Conservation (phyloP, 2,888 invertebrate species). For the Euzophera pinguis region DNA sequence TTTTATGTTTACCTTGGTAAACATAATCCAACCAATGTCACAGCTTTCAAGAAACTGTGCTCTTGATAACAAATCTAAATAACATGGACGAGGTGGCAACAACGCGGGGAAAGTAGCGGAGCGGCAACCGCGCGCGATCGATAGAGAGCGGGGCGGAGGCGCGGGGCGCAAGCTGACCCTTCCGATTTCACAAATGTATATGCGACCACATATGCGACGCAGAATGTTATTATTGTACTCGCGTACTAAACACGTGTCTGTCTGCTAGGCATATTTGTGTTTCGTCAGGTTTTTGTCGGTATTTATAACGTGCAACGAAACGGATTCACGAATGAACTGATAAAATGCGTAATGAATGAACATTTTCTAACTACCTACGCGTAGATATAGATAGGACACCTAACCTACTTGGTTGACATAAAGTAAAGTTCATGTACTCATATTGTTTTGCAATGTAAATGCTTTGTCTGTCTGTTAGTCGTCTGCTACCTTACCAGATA, state of each 20-base stretch:
- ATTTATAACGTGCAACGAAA: neutral
- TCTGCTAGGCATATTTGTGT: slow-evolving; percentile 18
- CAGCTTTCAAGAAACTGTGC: neutral
- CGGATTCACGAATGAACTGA: too few species aligned
- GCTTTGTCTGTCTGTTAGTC: too few species aligned
- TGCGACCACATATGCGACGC: slow-evolving; percentile 22
- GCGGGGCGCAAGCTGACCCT: slow-evolving; percentile 42
- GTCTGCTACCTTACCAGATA: too few species aligned
- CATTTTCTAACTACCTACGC: too few species aligned
- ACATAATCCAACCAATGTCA: slow-evolving; percentile 3
- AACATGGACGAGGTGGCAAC: slow-evolving; percentile 58
- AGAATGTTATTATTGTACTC: slow-evolving; percentile 14
- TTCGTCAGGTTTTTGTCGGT: neutral
- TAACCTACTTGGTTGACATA: too few species aligned
- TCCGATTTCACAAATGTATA: slow-evolving; percentile 29
- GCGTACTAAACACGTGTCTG: slow-evolving; percentile 18
- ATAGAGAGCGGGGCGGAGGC: slow-evolving; percentile 32
- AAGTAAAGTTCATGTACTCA: too few species aligned
- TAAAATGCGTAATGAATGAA: too few species aligned
- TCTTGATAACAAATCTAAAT: slow-evolving; percentile 33
- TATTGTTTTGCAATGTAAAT: too few species aligned
- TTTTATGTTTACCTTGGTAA: too few species aligned
- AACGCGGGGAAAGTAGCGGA: slow-evolving; percentile 53
- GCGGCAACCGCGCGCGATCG: slow-evolving; percentile 55
- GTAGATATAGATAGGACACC: too few species aligned